Conservation (phyloP, 1,140 invertebrate species). For the Heliconius hermathena region DNA sequence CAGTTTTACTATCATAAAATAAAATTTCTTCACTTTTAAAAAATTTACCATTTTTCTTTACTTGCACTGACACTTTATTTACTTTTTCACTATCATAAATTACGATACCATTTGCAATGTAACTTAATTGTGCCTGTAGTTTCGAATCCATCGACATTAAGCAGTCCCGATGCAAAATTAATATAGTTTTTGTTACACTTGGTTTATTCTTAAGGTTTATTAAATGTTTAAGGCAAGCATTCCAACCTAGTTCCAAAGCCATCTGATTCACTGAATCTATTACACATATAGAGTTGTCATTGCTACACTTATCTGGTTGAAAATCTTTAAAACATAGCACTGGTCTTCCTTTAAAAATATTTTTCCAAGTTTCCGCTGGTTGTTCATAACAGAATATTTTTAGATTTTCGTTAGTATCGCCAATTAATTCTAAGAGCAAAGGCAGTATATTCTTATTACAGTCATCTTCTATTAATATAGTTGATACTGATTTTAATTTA, state of each 20-base stretch:
- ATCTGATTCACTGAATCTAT: constrained; percentile 79
- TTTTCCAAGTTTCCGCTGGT: constrained; percentile 61
- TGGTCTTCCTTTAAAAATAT: constrained; percentile 51
- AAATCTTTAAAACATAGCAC: constrained; percentile 52
- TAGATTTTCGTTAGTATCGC: constrained; percentile 46
- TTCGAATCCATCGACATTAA: constrained; percentile 63
- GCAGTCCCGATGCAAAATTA: constrained; percentile 80
- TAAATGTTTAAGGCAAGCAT: constrained; percentile 54
- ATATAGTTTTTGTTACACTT: constrained; percentile 72
- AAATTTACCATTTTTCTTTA: constrained; percentile 79
- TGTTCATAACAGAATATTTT: constrained; percentile 72
- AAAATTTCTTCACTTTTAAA: constrained; percentile 75
- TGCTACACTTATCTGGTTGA: constrained; percentile 39
- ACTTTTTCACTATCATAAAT: constrained; percentile 57
- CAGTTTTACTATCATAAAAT: constrained; percentile 59
- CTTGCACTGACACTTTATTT: constrained; percentile 60
- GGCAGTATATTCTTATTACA: constrained; percentile 62
- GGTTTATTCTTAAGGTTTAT: constrained; percentile 46
- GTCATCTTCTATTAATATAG: constrained; percentile 69
- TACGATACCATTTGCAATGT: constrained; percentile 76
- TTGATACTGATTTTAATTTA: constrained; percentile 59
- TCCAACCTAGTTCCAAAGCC: constrained; percentile 63
- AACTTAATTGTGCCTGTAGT: constrained; percentile 71
- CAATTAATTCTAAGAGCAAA: constrained; percentile 53
- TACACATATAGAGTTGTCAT: constrained; percentile 50